Evolutionary conservation across 2,113 vertebrate genomes (phyloP), one percentile per base, ranked within the genome.

Genomic region (Cariama cristata): DNA sequence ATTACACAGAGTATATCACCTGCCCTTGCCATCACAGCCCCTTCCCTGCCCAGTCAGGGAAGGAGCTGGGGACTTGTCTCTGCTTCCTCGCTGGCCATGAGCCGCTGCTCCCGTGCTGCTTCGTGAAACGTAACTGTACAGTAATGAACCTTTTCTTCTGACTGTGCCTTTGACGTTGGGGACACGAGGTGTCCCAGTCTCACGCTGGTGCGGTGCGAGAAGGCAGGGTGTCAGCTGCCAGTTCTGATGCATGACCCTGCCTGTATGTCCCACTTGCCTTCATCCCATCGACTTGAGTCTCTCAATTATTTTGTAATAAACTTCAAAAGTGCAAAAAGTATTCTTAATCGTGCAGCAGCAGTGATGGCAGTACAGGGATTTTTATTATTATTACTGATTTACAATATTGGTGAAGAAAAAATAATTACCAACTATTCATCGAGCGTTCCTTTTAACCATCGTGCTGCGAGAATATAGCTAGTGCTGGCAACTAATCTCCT

Each of bases 161-260:
- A 5, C 63, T 11, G 20, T 16, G 52, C 30, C 56, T 53, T 4
- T 38, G 47, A 6, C 0, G 2, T 0, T 12, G 55, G 77, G 20
- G 4, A 33, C 6, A 5, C 0, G 2, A 5, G 7, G 0, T 6
- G 50, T n/a, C 56, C 60, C 8, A 3, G 40, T 6, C 23, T 26
- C 3, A 4, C 11, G 0, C 23, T 4, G 17, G 7, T 7, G 21
- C 1, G 14, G 12, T 18, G 18, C 0, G 2, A 6, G 35, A 30
- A 27, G 13, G 21, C 5, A 8, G 23, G 7, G 24, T 32, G 28
- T 13, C 38, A 12, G 4, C 44, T 32, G 27, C 27, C 23, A 3
- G 19, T 11, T 9, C 42, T 2, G 0, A 12, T 2, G 13, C 0
- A 1, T n/a, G 38, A 18, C 60, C 44, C 56, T 64, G 21, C 30